These are phyloP conservation scores for Pseudomugil tenellus DNA, from an alignment of 2,797 vertebrate species.

Conservation along the genomic window DNA sequence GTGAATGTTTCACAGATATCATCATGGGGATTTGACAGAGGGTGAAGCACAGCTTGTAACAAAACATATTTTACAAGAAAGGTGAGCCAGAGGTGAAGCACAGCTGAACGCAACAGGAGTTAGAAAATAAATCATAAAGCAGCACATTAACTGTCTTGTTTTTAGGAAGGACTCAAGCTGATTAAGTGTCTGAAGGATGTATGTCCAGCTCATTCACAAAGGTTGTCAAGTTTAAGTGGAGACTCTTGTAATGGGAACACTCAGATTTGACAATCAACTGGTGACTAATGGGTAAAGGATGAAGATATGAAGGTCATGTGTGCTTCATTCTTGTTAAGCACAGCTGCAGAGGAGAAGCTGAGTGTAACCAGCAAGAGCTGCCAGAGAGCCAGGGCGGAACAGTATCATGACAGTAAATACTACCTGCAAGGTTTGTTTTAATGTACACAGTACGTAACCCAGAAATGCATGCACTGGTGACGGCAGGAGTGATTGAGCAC, in stretches of 20 bases:
- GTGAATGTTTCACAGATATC: conserved; percentile 72
- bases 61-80: conserved; percentile 45
- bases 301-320: too few species aligned
- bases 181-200: too few species aligned
- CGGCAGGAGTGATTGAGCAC: conserved; percentile 49
- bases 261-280: too few species aligned
- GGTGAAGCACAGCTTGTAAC: conserved; percentile 39
- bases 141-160: conserved; percentile 15
- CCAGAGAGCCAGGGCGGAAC: too few species aligned
- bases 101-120: conserved; percentile 24
- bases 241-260: too few species aligned
- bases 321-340: too few species aligned
- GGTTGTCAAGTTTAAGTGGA: too few species aligned
- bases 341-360: too few species aligned
- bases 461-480: conserved; percentile 35
- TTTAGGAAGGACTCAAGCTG: too few species aligned
- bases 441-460: conserved; percentile 59
- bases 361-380: too few species aligned
- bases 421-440: conserved; percentile 68
- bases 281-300: too few species aligned
- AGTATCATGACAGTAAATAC: conserved; percentile 29
- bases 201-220: too few species aligned
- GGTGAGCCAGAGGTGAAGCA: conserved; percentile 54
- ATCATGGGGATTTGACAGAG: conserved; percentile 54
- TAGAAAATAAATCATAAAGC: conserved; percentile 46